Conservation (phyloP, 1,140 invertebrate genomes). For the Mizuhopecten yessoensis region DNA sequence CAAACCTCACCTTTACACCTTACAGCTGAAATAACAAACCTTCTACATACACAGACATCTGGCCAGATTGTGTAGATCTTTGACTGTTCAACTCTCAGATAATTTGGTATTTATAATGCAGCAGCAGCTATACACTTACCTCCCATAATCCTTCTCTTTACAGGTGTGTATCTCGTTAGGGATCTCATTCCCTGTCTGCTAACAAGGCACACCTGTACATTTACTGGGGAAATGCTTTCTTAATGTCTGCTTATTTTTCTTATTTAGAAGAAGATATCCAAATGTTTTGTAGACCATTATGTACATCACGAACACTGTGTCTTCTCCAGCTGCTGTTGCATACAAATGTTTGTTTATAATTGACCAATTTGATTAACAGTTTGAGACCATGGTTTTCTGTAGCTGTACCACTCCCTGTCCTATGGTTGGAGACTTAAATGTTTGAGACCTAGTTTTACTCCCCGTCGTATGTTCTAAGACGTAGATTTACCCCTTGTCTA, state of each 20-base stretch:
- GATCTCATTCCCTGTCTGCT: not conserved
- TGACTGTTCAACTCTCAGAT: no score
- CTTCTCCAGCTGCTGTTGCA: not conserved
- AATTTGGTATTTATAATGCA: no score
- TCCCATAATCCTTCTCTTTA: not conserved
- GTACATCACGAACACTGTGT: not conserved
- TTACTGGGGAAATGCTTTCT: constrained; percentile 7
- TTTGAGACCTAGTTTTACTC: no score
- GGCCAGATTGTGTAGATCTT: not conserved
- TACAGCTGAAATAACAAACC: not conserved
- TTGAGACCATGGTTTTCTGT: not conserved
- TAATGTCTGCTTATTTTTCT: not conserved
- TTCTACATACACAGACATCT: not conserved
- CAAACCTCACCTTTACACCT: not conserved
- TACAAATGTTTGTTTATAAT: not conserved
- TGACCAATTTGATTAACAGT: not conserved
- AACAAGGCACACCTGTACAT: constrained; percentile 32
- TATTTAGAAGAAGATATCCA: not conserved
- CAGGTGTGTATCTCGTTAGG: not conserved
- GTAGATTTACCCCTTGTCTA: no score
- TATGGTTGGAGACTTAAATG: no score
- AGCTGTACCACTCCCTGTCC: not conserved
- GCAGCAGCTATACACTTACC: not conserved
- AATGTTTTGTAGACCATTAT: not conserved
- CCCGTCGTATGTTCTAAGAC: no score